Evolutionary conservation across 2,888 invertebrate genomes (phyloP), one percentile per base, ranked within the genome.

Genomic region (Morpho deidamia): DNA sequence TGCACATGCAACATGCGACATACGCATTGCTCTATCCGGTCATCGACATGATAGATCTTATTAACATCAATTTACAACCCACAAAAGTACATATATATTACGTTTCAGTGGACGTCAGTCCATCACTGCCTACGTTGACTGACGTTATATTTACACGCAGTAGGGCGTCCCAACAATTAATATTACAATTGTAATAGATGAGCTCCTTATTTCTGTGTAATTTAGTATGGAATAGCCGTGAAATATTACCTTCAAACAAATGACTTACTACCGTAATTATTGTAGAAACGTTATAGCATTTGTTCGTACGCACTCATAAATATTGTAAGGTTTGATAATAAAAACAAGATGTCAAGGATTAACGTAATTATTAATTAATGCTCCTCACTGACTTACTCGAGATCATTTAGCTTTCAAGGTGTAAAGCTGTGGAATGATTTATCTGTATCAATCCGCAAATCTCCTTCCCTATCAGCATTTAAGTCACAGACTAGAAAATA

Each of bases 131-230:
- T 59, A 56, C 69, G 63, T 62, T 70, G 78, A 75, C 71, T 70
- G 74, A 75, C 76, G 66, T 65, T 64, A 59, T 72, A 73, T 68
- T 72, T 71, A 72, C 69, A 63, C 80, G 63, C 80, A 71, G 78
- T 77, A 68, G 79, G 81, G 73, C 60, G 78, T 61, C 78, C 48
- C 47, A 62, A 77, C 77, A 79, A 80, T 81, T 79, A 81, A 74
- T 74, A 71, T 67, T 68, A 71, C 69, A 71, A 70, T 69, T 49
- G 65, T 63, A 63, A 69, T 68, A 59, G 58, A 64, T 62, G 63
- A 59, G 56, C 51, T 55, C 55, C 55, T 57, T 58, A 59, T 60
- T 59, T 48, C 59, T 61, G 55, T 56, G 58, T 61, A 59, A 63
- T 60, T 63, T 60, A 58, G 53, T 53, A 49, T 49, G 56, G 55